Base-by-base conservation (phyloP, 1,140 invertebrate species). In the Onthophagus taurus region DNA sequence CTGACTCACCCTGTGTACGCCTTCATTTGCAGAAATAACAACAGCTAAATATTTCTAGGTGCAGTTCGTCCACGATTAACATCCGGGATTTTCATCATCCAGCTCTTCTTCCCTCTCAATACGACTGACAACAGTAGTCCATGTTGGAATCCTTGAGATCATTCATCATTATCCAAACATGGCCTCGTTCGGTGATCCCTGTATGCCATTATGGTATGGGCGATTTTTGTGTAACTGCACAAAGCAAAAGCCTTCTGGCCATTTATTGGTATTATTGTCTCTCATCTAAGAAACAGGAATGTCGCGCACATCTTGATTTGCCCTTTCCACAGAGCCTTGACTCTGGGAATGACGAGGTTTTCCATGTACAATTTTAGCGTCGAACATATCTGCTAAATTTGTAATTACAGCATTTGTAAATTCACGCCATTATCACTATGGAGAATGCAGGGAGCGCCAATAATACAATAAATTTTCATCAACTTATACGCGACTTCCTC, bases 321-420 rank as follows among this genome's bases (percentile, higher is more conserved):
- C 26, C 13, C 2, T 29, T 29, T n/a, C n/a, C n/a, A n/a, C n/a
- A 33, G 1, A 33, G 14, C 13, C 2, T 33, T 33, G n/a, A n/a
- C n/a, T n/a, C n/a, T n/a, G n/a, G n/a, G n/a, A n/a, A n/a, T n/a
- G n/a, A n/a, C n/a, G n/a, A n/a, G 13, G 13, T 12, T 33, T 33
- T 33, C 31, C 1, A 8, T 9, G 31, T 16, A 33, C 3, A 33
- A 33, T 9, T 33, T 33, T 33, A 7, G 3, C 12, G 2, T n/a
- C 2, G 18, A 33, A 33, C 12, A 33, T 33, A 33, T 33, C 31
- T 33, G 31, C 31, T 33, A 33, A 33, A 17, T 33, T 33, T 16
- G 13, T 33, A 8, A 14, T 33, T 14, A 33, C 2, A 33, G 31
- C 11, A 33, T 12, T 33, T 33, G 11, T 12, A 12, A 13, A 33